A percentile compares a stretch with the other conserved stretches of the same genome.
These are phyloP conservation scores for Peromyscus eremicus DNA, from an alignment of 2,797 vertebrate genomes.

Conservation along the genomic window DNA sequence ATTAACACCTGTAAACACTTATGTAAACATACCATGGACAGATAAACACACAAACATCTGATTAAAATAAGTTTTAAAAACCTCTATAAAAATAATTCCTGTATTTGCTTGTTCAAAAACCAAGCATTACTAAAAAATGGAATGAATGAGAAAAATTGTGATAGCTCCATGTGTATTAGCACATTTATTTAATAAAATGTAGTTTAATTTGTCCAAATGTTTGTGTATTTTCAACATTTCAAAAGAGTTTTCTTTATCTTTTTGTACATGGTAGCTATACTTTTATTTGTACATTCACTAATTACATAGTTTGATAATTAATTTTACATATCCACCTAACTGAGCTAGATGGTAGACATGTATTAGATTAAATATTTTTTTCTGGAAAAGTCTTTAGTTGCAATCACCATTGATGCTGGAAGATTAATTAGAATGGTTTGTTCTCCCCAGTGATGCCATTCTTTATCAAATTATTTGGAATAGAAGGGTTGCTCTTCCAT, in stretches of 20 bases:
- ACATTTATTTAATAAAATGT: neutral
- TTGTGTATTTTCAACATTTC: neutral
- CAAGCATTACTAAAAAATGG: neutral
- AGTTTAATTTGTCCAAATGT: neutral
- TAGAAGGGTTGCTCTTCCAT: neutral
- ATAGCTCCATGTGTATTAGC: neutral
- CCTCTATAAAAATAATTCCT: neutral
- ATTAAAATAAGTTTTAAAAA: neutral
- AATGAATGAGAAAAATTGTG: neutral
- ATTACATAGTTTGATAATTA: neutral
- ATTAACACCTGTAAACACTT: too few species aligned
- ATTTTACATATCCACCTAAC: neutral
- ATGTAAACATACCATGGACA: neutral
- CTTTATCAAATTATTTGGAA: neutral
- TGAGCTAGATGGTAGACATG: accelerated
- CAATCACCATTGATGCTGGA: neutral
- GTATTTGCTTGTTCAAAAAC: neutral
- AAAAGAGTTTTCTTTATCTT: neutral
- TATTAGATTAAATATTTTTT: neutral
- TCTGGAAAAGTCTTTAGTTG: neutral
- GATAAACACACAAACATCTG: too few species aligned
- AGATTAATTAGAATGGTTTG: neutral
- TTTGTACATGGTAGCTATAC: neutral
- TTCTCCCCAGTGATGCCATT: neutral
- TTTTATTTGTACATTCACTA: neutral